Evolutionary conservation across 2,113 vertebrate genomes (phyloP).

Genomic region (Anas platyrhynchos): DNA sequence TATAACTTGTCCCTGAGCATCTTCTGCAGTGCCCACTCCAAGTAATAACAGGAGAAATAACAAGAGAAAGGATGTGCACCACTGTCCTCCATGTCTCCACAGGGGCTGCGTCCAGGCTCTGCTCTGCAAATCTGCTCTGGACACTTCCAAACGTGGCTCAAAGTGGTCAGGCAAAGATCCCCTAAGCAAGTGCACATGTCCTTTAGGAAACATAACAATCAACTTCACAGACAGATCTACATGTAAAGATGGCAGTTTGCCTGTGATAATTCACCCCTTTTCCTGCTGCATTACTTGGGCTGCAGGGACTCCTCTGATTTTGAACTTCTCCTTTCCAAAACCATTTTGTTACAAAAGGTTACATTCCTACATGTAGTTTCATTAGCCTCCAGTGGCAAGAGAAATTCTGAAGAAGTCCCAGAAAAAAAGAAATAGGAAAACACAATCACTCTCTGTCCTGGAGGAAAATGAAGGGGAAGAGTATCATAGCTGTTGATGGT

Average conservation of each 20-base stretch:
- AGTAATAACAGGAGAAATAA: too few relatives aligned
- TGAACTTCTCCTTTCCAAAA: neutral
- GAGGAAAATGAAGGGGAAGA: neutral
- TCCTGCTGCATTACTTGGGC: neutral
- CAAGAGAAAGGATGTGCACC: neutral
- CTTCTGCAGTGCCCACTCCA: neutral
- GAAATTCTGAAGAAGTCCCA: neutral
- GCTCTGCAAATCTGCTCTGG: neutral
- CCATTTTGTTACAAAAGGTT: neutral
- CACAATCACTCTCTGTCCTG: neutral
- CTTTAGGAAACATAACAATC: neutral
- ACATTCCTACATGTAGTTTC: neutral
- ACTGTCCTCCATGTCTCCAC: neutral
- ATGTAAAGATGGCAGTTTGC: neutral
- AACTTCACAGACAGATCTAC: neutral
- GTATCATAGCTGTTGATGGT: neutral
- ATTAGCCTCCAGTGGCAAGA: neutral
- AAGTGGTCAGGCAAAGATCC: neutral
- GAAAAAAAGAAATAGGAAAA: neutral
- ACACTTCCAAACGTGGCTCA: neutral
- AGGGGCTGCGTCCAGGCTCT: neutral
- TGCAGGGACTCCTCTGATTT: neutral
- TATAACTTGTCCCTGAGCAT: neutral
- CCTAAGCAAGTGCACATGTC: neutral
- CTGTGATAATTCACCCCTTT: neutral